Conservation (phyloP, 2,113 vertebrate species). For the Toxotes chatareus region DNA sequence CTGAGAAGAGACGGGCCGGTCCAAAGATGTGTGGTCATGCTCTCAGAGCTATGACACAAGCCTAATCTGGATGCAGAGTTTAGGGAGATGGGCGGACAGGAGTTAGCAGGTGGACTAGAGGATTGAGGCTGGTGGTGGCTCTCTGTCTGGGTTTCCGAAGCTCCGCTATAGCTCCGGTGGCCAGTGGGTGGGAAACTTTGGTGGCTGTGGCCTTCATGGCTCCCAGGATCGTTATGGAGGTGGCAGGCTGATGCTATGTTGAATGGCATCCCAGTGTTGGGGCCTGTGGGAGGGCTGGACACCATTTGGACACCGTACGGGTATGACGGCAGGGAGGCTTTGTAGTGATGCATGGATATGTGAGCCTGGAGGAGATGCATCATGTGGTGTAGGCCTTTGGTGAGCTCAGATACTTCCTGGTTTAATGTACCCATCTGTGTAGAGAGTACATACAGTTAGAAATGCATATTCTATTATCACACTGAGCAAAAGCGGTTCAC, state of each 20-base stretch:
- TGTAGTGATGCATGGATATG: constrained; percentile 76
- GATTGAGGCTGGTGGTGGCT: constrained; percentile 57
- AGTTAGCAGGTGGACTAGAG: constrained; percentile 48
- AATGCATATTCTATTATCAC: background rate
- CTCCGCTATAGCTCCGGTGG: constrained; percentile 67
- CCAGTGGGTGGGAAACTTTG: constrained; percentile 29
- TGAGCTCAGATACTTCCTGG: constrained; percentile 92
- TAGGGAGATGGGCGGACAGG: constrained; percentile 37
- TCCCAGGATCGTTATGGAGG: constrained; percentile 59
- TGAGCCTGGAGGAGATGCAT: constrained; percentile 89
- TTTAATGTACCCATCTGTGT: constrained; percentile 90
- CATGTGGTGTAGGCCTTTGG: constrained; percentile 90
- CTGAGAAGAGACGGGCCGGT: constrained; percentile 58
- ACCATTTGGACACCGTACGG: constrained; percentile 62
- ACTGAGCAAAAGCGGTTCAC: background rate
- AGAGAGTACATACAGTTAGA: constrained; percentile 34
- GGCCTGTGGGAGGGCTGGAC: constrained; percentile 58
- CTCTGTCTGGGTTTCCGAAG: constrained; percentile 58
- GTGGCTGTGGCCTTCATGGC: constrained; percentile 26
- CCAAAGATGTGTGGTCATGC: constrained; percentile 50
- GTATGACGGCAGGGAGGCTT: constrained; percentile 62
- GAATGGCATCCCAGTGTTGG: constrained; percentile 51
- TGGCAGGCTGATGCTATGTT: constrained; percentile 57
- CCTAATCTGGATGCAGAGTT: constrained; percentile 45
- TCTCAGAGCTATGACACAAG: constrained; percentile 49